Evolutionary conservation across 2,797 vertebrate genomes (phyloP).

Genomic region (Gymnoscopelus microlampas): DNA sequence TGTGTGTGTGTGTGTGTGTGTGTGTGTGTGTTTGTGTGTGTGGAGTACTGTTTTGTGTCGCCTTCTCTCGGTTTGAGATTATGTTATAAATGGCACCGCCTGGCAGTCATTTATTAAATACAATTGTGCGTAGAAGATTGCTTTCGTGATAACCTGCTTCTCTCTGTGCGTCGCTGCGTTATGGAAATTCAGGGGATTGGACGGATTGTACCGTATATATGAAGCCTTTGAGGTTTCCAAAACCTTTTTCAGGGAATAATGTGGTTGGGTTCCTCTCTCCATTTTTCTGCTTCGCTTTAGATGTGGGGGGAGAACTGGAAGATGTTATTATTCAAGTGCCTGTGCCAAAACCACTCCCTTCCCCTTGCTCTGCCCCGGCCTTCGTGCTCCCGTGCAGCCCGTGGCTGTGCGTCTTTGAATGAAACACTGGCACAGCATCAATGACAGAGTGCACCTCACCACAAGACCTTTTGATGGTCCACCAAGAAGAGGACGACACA

Average conservation of each 20-base stretch:
- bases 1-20: slow-evolving; percentile 1
- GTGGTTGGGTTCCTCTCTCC: slow-evolving; percentile 71
- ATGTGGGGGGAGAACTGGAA: slow-evolving; percentile 70
- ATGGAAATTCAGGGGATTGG: slow-evolving; percentile 72
- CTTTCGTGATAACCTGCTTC: slow-evolving; percentile 68
- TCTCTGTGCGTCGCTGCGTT: slow-evolving; percentile 70
- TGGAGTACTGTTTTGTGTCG: neutral
- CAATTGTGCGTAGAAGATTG: slow-evolving; percentile 71
- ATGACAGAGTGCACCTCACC: slow-evolving; percentile 48
- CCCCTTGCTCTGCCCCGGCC: slow-evolving; percentile 30
- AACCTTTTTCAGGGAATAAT: slow-evolving; percentile 70
- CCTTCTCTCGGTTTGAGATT: slow-evolving; percentile 1
- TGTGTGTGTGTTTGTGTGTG: neutral
- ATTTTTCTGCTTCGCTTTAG: slow-evolving; percentile 70
- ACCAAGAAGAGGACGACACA: slow-evolving; percentile 41
- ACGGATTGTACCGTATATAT: slow-evolving; percentile 51
- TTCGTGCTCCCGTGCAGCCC: slow-evolving; percentile 35
- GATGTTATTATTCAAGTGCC: slow-evolving; percentile 48
- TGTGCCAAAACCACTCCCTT: slow-evolving; percentile 62
- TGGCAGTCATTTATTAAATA: slow-evolving; percentile 73
- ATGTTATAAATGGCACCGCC: slow-evolving; percentile 61
- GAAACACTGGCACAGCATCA: slow-evolving; percentile 58
- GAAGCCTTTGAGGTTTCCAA: slow-evolving; percentile 73
- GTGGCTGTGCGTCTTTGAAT: slow-evolving; percentile 51
- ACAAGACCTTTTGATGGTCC: slow-evolving; percentile 57